phyloP scores from a whole-genome alignment of 1,140 invertebrate genomes.

The Scylla paramamosain region DNA sequence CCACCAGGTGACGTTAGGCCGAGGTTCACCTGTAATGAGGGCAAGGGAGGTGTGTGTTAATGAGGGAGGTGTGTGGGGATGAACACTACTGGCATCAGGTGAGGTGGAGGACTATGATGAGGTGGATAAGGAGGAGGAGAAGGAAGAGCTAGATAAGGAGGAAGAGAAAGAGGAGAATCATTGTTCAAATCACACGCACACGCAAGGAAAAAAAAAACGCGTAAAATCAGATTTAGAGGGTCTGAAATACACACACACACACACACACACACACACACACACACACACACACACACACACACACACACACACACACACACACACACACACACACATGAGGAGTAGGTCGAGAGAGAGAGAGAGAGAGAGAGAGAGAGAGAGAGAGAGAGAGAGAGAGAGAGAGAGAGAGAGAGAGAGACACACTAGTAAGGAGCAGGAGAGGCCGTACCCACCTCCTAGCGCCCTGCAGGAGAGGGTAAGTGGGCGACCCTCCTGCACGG shows the following conservation, averaged over 20 bases:
- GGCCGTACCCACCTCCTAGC: slow-evolving; percentile 12
- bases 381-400: no score
- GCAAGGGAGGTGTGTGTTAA: background rate
- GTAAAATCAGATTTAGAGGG: no score
- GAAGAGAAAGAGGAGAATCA: background rate
- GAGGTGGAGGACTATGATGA: no score
- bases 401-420: no score
- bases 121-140: background rate
- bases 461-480: slow-evolving; percentile 56
- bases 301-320: slow-evolving; percentile 3
- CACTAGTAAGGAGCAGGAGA: background rate
- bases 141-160: background rate
- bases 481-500: slow-evolving; percentile 39
- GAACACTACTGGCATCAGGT: background rate
- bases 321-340: background rate
- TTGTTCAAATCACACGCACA: background rate
- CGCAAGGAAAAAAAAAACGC: background rate
- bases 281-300: slow-evolving; percentile 8
- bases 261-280: background rate
- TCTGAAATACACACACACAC: slow-evolving; percentile 4
- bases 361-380: no score
- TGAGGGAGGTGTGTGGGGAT: no score
- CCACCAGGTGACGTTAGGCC: slow-evolving; percentile 74
- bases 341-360: no score
- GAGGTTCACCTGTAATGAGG: slow-evolving; percentile 48